phyloP scores from a whole-genome alignment of 2,113 vertebrate species.

The Delphinapterus leucas region DNA sequence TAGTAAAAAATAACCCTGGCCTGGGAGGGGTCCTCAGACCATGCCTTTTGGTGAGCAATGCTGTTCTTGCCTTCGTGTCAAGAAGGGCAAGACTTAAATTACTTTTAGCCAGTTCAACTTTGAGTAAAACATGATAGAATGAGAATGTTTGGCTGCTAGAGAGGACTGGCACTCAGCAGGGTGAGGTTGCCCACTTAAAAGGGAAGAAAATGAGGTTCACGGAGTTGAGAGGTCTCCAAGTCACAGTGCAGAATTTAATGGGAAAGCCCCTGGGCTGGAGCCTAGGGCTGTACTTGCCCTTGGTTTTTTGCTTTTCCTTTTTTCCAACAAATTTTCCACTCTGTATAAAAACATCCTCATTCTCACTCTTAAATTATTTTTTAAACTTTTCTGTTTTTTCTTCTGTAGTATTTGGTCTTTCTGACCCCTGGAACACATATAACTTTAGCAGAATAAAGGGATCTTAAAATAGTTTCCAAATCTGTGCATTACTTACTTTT shows the following conservation, averaged over 20 bases:
- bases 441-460: background rate
- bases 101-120: background rate
- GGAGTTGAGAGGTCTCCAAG: background rate
- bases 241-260: no score
- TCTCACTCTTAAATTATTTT: conserved; percentile 1
- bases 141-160: background rate
- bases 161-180: background rate
- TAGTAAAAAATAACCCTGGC: background rate
- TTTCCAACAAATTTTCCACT: background rate
- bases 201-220: background rate
- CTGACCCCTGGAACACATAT: background rate
- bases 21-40: background rate
- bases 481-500: background rate
- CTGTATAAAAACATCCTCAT: background rate
- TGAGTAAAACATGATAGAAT: background rate
- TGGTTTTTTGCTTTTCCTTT: background rate
- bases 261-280: background rate
- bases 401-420: background rate
- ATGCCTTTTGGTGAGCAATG: background rate
- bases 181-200: no score
- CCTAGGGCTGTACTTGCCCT: background rate
- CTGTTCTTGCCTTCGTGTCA: background rate
- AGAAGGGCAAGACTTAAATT: background rate
- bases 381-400: background rate
- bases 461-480: background rate